Percentiles rank a stretch among this genome's conserved stretches.
These are phyloP conservation scores for Psammodynastes pulverulentus DNA, from an alignment of 2,113 vertebrate species.

Conservation along the genomic window DNA sequence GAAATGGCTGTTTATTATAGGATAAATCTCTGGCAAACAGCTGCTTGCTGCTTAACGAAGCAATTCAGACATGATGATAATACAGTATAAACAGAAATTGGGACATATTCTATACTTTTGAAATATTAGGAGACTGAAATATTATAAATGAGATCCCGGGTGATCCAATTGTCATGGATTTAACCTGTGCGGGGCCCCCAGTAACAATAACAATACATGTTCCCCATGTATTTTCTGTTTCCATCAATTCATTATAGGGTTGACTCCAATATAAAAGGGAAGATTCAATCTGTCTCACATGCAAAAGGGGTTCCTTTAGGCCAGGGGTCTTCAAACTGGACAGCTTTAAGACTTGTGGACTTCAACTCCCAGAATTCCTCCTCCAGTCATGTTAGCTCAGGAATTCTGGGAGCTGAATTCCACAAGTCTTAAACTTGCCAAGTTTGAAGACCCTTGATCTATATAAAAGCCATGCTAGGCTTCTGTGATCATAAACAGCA, in stretches of 20 bases:
- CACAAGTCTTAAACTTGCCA: too few species aligned
- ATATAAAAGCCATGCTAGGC: background rate
- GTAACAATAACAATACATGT: background rate
- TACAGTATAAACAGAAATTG: slow-evolving; percentile 26
- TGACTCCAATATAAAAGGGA: background rate
- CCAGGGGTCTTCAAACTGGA: too few species aligned
- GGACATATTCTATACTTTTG: slow-evolving; percentile 10
- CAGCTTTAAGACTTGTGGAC: too few species aligned
- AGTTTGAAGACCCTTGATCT: too few species aligned
- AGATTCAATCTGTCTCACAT: background rate
- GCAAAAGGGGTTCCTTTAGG: background rate
- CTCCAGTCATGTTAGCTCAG: too few species aligned
- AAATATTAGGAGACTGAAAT: slow-evolving; percentile 20
- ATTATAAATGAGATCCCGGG: slow-evolving; percentile 8
- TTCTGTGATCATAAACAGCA: background rate
- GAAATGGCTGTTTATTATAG: slow-evolving; percentile 26
- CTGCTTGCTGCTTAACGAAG: slow-evolving; percentile 24
- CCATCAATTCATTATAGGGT: background rate
- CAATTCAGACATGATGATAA: slow-evolving; percentile 21
- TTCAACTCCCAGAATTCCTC: too few species aligned
- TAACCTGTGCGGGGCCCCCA: rapidly evolving
- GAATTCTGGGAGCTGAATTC: too few species aligned
- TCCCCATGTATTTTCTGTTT: background rate
- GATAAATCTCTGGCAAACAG: slow-evolving; percentile 23
- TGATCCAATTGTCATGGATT: background rate